Evolutionary conservation across 2,888 invertebrate species (phyloP), one percentile per base, ranked within the genome.

Genomic region (Beris morrisii): DNA sequence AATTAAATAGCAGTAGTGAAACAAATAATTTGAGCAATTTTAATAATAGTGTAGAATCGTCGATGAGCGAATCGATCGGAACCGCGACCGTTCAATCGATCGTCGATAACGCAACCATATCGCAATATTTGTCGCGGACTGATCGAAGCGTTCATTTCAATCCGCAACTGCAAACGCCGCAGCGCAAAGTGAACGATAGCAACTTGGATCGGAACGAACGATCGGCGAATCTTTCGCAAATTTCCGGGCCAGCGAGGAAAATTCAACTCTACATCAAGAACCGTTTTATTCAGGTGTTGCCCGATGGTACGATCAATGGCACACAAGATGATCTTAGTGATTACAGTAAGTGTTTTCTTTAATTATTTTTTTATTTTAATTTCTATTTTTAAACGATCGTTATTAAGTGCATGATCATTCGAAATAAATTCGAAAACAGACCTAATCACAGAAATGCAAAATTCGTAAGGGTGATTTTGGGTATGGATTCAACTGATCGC

Each of bases 241-340:
- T 91, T 79, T 88, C 89, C 74, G 91, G 91, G 79, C 87, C 89
- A 69, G 86, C 88, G 72, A 85, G 91, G 75, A 91, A 90, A 78
- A 91, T 92, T 77, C 90, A 90, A 83, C 86, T 93, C 86, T 91
- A 88, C 84, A 88, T 93, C 82, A 91, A 89, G 83, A 89, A 92
- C 83, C 86, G 88, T 74, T 89, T 90, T 80, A 85, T 93, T 73
- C 92, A 92, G 83, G 84, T 93, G 75, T 83, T 91, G 82, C 90
- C 90, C 73, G 91, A 92, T 83, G 92, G 92, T 80, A 88, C 88
- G 75, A 91, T 93, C 82, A 91, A 91, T 84, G 92, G 92, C 74
- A 91, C 91, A 78, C 86, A 85, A 78, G 88, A 91, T 80, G 88
- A 88, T 83, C 85, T 85, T 79, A 91, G 90, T 83, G 88, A 88